A percentile compares a stretch with the other conserved stretches of the same genome.
phyloP scores from a whole-genome alignment of 2,113 vertebrate species.

The mouse (Mus musculus) region DNA sequence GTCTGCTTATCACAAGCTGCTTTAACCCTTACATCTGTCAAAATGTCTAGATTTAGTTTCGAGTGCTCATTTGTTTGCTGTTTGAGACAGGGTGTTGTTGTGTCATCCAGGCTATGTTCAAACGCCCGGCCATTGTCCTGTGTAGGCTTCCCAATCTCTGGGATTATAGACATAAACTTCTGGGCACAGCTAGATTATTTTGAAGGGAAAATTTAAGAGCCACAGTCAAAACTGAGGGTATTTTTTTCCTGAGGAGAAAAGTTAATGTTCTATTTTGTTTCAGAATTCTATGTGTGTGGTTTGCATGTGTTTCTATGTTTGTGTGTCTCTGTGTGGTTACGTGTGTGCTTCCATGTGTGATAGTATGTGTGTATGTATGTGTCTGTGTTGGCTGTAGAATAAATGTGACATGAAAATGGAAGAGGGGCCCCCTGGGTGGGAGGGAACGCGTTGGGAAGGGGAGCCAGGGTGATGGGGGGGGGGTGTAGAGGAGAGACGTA shows the following conservation, averaged over 20 bases:
- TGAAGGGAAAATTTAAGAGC: slow-evolving; percentile 8
- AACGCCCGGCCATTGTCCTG: background rate
- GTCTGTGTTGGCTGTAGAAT: background rate
- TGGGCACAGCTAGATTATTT: background rate
- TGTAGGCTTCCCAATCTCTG: background rate
- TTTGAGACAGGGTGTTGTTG: background rate
- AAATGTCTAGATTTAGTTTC: background rate
- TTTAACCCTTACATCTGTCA: background rate
- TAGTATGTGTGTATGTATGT: background rate
- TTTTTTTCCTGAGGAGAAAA: background rate
- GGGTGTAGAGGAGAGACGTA: background rate
- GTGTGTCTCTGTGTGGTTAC: background rate
- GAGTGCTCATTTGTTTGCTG: background rate
- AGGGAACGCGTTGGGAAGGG: background rate
- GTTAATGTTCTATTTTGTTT: background rate
- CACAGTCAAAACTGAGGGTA: background rate
- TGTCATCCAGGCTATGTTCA: background rate
- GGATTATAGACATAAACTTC: background rate
- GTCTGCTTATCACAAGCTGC: background rate
- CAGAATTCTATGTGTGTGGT: slow-evolving; percentile 13
- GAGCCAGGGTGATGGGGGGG: background rate
- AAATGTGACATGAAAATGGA: background rate
- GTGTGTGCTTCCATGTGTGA: slow-evolving; percentile 28
- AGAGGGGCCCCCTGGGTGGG: too few relatives aligned
- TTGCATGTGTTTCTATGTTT: background rate